phyloP scores from a whole-genome alignment of 2,113 vertebrate species.

The Seriola quinqueradiata region DNA sequence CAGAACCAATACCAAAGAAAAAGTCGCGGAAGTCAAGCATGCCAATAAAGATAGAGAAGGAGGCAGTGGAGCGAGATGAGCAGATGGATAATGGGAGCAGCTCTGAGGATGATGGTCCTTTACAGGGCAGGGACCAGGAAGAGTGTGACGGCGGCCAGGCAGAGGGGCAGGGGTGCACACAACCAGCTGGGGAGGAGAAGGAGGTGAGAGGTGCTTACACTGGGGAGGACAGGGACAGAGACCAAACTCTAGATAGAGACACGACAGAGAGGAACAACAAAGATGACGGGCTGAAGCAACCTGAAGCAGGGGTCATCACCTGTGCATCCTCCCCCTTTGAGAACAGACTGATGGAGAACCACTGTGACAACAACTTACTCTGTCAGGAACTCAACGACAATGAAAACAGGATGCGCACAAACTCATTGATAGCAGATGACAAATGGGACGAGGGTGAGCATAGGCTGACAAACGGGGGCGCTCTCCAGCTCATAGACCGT shows the following conservation, averaged over 20 bases:
- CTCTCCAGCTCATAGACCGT: conserved; percentile 77
- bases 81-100: conserved; percentile 83
- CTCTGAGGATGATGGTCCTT: conserved; percentile 87
- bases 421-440: conserved; percentile 15
- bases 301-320: conserved; percentile 65
- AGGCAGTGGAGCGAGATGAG: conserved; percentile 81
- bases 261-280: conserved; percentile 48
- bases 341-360: conserved; percentile 72
- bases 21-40: conserved; percentile 99
- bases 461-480: conserved; percentile 81
- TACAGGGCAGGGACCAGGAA: conserved; percentile 81
- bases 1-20: conserved; percentile 93
- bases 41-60: conserved; percentile 99
- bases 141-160: conserved; percentile 53
- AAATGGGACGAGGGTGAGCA: conserved; percentile 85
- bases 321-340: conserved; percentile 60
- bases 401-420: conserved; percentile 55
- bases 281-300: conserved; percentile 75
- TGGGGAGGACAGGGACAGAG: conserved; percentile 30
- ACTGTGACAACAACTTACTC: conserved; percentile 66
- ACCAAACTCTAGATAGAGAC: conserved; percentile 26
- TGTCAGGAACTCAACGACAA: conserved; percentile 62
- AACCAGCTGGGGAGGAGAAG: conserved; percentile 49
- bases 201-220: not conserved
- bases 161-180: conserved; percentile 60